Conservation (phyloP, 2,797 vertebrate species). For the Myotis findleyi region DNA sequence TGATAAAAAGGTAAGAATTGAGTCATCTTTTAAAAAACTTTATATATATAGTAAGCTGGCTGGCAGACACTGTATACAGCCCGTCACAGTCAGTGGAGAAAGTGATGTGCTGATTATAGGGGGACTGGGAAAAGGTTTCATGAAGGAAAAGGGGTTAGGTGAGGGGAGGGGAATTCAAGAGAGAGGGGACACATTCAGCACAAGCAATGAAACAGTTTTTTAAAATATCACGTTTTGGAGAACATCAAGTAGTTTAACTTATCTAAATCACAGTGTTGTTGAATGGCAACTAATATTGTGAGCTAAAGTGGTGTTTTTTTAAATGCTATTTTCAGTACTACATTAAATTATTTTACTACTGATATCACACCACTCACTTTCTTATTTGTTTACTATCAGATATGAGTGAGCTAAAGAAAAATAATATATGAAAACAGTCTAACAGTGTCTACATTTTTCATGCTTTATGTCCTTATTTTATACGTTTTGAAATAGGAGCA, state of each 20-base stretch:
- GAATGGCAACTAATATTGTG: background rate
- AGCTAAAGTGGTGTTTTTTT: background rate
- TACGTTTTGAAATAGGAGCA: background rate
- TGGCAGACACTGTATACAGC: background rate
- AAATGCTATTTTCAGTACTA: background rate
- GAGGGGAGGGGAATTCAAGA: background rate
- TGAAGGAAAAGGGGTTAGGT: background rate
- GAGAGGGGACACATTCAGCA: background rate
- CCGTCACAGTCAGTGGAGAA: background rate
- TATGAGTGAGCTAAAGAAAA: background rate
- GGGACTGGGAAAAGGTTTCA: background rate
- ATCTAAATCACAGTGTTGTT: background rate
- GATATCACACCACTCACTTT: background rate
- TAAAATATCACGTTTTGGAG: background rate
- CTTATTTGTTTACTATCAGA: background rate
- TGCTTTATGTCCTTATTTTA: background rate
- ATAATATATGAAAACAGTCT: background rate
- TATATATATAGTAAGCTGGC: background rate
- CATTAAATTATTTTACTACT: background rate
- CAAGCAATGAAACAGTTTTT: background rate
- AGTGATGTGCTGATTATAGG: background rate
- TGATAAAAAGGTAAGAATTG: background rate
- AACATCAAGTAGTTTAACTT: slow-evolving; percentile 1
- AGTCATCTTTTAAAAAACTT: background rate
- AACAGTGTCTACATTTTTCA: background rate